These are phyloP conservation scores for Xiphydria camelus DNA, from an alignment of 2,888 invertebrate genomes.

Conservation along the genomic window DNA sequence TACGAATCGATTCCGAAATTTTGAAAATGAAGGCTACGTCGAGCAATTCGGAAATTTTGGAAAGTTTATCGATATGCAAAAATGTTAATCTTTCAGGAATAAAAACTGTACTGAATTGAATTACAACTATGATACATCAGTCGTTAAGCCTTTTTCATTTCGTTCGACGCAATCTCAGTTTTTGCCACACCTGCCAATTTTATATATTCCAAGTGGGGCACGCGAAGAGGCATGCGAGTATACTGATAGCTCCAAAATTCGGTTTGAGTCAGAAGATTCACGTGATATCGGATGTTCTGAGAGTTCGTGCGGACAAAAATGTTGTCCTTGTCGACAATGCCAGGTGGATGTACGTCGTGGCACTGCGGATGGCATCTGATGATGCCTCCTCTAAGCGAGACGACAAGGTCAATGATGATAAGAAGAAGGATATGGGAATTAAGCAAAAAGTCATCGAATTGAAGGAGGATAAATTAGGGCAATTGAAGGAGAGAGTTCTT, in stretches of 20 bases:
- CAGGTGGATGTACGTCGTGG: constrained; percentile 26
- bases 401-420: constrained; percentile 15
- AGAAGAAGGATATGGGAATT: constrained; percentile 13
- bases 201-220: constrained; percentile 42
- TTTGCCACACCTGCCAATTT: constrained; percentile 37
- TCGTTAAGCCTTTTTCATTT: constrained; percentile 43
- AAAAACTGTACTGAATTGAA: neutral
- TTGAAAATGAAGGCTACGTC: neutral
- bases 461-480: constrained; percentile 44
- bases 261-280: constrained; percentile 27
- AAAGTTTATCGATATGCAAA: neutral
- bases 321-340: constrained; percentile 20
- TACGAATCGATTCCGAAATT: neutral
- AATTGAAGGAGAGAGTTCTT: constrained; percentile 47
- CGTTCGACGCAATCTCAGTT: constrained; percentile 36
- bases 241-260: constrained; percentile 40
- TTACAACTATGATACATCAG: constrained; percentile 47
- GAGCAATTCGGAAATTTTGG: too few species aligned
- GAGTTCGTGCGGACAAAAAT: constrained; percentile 21
- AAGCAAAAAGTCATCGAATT: constrained; percentile 42
- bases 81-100: neutral
- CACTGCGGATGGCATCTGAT: constrained; percentile 26
- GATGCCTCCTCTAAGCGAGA: constrained; percentile 22
- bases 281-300: constrained; percentile 31
- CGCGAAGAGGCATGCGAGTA: constrained; percentile 39